phyloP scores from a whole-genome alignment of 2,888 invertebrate genomes.

The Dione vanillae region DNA sequence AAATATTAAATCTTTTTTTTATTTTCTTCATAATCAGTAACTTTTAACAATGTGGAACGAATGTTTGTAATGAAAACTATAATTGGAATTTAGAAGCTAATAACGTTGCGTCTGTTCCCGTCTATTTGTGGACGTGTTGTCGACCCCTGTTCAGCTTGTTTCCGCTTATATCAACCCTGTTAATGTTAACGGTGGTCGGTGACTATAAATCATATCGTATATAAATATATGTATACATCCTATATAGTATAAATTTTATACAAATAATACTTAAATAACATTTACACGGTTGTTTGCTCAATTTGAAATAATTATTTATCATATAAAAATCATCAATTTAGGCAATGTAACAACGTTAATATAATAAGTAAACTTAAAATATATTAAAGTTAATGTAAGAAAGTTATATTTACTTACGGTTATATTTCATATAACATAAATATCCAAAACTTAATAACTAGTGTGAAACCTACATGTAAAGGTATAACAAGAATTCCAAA shows the following conservation, averaged over 20 bases:
- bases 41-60: constrained; percentile 26
- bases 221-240: background rate
- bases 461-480: background rate
- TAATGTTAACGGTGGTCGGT: constrained; percentile 17
- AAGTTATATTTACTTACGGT: background rate
- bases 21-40: background rate
- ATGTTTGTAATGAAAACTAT: constrained; percentile 52
- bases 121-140: constrained; percentile 73
- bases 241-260: too few relatives aligned
- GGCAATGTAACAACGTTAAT: too few relatives aligned
- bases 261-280: too few relatives aligned
- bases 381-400: background rate
- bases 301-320: too few relatives aligned
- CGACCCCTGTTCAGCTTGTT: constrained; percentile 63
- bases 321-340: too few relatives aligned
- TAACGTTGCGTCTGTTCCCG: constrained; percentile 57
- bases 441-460: background rate
- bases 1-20: background rate
- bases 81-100: constrained; percentile 57
- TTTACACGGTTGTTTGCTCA: too few relatives aligned
- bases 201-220: constrained; percentile 19
- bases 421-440: background rate
- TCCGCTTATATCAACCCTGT: constrained; percentile 47
- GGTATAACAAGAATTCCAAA: background rate
- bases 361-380: background rate